Base-by-base conservation (phyloP, 2,797 vertebrate species). In the Trachops cirrhosus region DNA sequence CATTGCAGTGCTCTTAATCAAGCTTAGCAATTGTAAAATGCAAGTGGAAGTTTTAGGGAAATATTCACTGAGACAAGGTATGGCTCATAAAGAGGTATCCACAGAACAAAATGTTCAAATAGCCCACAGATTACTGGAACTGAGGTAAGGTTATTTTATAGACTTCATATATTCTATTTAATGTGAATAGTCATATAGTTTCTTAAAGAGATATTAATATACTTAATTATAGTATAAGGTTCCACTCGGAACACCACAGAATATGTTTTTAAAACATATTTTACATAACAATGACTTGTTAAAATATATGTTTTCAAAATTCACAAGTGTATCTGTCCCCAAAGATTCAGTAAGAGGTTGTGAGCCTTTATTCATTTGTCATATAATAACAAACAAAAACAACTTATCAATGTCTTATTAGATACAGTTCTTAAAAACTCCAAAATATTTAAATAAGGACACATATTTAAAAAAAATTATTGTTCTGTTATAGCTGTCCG, bases 231-330 rank as follows among this genome's bases (percentile, higher is more conserved):
- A 59, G 64, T 24, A 7, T 18, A 92, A 86, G 24, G 1, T 37
- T 32, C 7, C 15, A 52, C 3, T 29, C 4, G 8, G 6, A 3
- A 57, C 0, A 68, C 1, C 32, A 2, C 18, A n/a, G 41, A 57
- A 57, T 46, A 12, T 52, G 75, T 11, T 52, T 52, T 78, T 37
- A 24, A 52, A 78, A 78, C 19, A 52, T 77, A 50, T 52, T 77
- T 77, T 52, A 52, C 3, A 7, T 50, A 50, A 77, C 3, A 54
- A 52, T 73, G 39, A 3, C 19, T 77, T 77, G 10, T 5, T 32
- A 74, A 75, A 93, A 50, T 8, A 41, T 0, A 6, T 26, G 37
- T 37, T 70, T 52, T 9, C 1, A 93, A 59, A 77, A 73, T 34
- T 85, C 16, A 10, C 44, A 16, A 86, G 48, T 62, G 16, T 44